phyloP scores from a whole-genome alignment of 2,888 invertebrate species.

The Tetropium fuscum region DNA sequence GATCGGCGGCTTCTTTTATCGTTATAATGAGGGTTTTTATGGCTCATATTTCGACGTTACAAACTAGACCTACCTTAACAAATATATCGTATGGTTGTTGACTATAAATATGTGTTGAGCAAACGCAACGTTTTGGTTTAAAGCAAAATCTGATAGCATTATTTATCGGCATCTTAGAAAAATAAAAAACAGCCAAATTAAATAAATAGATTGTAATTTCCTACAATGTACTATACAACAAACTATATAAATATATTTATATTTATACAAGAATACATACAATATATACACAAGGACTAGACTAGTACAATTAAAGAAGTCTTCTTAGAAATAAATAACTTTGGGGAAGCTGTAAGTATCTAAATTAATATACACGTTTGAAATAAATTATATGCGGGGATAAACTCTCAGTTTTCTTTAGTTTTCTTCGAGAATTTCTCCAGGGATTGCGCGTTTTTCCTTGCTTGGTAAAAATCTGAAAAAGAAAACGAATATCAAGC shows the following conservation, averaged over 20 bases:
- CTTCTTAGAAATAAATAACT: slow-evolving; percentile 33
- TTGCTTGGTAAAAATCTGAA: slow-evolving; percentile 70
- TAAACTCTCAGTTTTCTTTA: slow-evolving; percentile 32
- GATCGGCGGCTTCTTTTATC: no score
- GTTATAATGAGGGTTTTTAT: no score
- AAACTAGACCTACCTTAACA: no score
- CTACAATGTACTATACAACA: slow-evolving; percentile 5
- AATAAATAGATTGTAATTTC: slow-evolving; percentile 11
- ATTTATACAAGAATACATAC: slow-evolving; percentile 6
- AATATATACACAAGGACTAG: slow-evolving; percentile 12
- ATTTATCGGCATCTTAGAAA: no score
- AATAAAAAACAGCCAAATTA: not conserved
- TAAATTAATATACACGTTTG: slow-evolving; percentile 38
- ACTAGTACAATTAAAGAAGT: slow-evolving; percentile 21
- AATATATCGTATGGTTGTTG: no score
- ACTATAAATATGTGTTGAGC: no score
- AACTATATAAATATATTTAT: slow-evolving; percentile 1
- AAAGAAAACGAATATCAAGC: slow-evolving; percentile 57
- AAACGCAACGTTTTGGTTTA: no score
- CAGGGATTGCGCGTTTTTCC: slow-evolving; percentile 62
- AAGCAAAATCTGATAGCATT: no score
- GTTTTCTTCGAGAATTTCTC: slow-evolving; percentile 29
- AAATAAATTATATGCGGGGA: slow-evolving; percentile 25
- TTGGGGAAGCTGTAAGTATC: slow-evolving; percentile 37
- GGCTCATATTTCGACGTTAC: no score